A percentile compares a stretch with the other conserved stretches of the same genome.
These are phyloP conservation scores for Pantherophis vulpinus DNA, from an alignment of 2,797 vertebrate genomes.

Conservation along the genomic window DNA sequence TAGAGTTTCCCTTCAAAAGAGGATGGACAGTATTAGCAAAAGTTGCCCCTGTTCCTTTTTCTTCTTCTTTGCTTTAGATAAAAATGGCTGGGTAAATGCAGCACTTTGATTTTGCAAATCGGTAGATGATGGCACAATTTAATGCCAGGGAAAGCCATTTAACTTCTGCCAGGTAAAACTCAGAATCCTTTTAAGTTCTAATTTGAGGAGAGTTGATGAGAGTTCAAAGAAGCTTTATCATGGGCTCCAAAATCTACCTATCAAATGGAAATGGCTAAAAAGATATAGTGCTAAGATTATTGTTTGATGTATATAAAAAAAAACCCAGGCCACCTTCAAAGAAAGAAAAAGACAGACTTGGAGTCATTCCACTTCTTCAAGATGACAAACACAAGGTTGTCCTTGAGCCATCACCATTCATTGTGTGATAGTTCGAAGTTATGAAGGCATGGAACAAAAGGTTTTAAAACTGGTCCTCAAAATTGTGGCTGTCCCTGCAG, in stretches of 20 bases:
- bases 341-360: slow-evolving; percentile 27
- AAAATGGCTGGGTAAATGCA: background rate
- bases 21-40: background rate
- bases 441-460: background rate
- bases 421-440: background rate
- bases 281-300: background rate
- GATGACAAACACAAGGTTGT: slow-evolving; percentile 18
- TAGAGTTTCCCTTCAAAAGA: background rate
- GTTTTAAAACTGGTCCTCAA: background rate
- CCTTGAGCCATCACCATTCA: background rate
- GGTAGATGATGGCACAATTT: background rate
- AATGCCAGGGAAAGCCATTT: background rate
- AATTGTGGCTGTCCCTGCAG: background rate
- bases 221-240: slow-evolving; percentile 38
- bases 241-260: slow-evolving; percentile 17
- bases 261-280: background rate
- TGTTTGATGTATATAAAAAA: slow-evolving; percentile 12
- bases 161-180: background rate
- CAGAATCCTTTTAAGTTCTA: background rate
- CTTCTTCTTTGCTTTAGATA: background rate
- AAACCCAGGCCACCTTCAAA: slow-evolving; percentile 21
- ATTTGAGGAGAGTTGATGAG: background rate
- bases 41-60: background rate
- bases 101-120: background rate
- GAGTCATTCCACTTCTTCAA: slow-evolving; percentile 15